Percentiles rank a stretch among this genome's conserved stretches.
These are phyloP conservation scores for Arenaria interpres DNA, from an alignment of 2,113 vertebrate species.

Conservation along the genomic window DNA sequence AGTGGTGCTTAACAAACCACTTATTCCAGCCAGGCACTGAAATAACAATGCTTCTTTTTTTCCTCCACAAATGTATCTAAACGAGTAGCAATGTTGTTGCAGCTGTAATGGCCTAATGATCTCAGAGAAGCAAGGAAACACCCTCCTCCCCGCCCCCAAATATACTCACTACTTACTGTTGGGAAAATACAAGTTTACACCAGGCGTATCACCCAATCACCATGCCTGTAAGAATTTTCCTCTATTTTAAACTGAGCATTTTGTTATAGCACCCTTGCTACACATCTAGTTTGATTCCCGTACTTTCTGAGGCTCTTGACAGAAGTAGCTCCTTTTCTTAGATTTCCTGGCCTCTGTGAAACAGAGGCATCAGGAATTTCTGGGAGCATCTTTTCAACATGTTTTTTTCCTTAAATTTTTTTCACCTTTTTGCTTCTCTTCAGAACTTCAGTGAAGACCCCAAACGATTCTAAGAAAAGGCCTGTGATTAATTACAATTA, in stretches of 20 bases:
- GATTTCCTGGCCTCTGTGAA: neutral
- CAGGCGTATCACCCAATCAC: neutral
- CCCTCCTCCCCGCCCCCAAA: neutral
- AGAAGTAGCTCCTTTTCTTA: neutral
- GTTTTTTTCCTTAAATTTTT: neutral
- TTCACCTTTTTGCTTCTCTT: neutral
- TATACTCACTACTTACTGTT: neutral
- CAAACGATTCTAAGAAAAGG: neutral
- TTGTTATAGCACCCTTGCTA: neutral
- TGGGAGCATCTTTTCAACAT: neutral
- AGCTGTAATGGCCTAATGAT: conserved; percentile 49
- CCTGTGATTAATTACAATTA: neutral
- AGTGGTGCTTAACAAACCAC: neutral
- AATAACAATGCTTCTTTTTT: conserved; percentile 36
- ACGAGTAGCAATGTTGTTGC: conserved; percentile 1
- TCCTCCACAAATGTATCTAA: neutral
- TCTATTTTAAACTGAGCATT: neutral
- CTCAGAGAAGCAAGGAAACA: conserved; percentile 2
- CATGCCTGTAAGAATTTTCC: neutral
- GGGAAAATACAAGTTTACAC: neutral
- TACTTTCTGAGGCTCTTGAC: neutral
- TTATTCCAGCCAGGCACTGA: conserved; percentile 19
- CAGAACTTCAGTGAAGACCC: neutral
- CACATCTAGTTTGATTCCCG: neutral
- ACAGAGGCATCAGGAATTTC: neutral